A percentile compares a stretch with the other conserved stretches of the same genome.
Evolutionary conservation across 2,888 invertebrate species (phyloP).

Genomic region (Ariolimax columbianus): DNA sequence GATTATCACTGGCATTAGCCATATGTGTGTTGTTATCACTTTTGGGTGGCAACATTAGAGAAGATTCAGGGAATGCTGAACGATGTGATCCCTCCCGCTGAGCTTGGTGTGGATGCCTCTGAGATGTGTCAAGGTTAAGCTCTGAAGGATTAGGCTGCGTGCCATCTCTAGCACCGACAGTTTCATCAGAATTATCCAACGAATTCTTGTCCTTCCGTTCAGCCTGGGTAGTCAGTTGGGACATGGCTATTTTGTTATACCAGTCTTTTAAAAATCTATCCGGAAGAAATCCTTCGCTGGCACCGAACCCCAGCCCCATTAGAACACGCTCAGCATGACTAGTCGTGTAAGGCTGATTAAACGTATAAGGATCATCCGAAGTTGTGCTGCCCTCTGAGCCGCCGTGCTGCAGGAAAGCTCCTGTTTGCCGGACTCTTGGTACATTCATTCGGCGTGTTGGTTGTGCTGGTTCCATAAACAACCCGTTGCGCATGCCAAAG

Average conservation of each 20-base stretch:
- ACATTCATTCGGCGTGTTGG: neutral
- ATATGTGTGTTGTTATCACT: slow-evolving; percentile 19
- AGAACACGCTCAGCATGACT: slow-evolving; percentile 65
- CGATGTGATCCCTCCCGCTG: neutral
- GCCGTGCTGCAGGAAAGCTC: neutral
- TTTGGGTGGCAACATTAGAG: neutral
- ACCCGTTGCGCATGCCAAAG: slow-evolving; percentile 15
- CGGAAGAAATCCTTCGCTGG: slow-evolving; percentile 68
- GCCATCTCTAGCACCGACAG: neutral
- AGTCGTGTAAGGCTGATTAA: slow-evolving; percentile 40
- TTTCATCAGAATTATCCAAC: neutral
- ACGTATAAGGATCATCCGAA: slow-evolving; percentile 35
- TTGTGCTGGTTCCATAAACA: neutral
- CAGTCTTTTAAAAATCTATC: slow-evolving; percentile 73
- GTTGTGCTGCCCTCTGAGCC: slow-evolving; percentile 40
- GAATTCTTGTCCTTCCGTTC: neutral
- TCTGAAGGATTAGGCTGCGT: neutral
- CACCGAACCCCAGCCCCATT: slow-evolving; percentile 69
- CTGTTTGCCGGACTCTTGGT: neutral
- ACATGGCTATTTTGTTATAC: slow-evolving; percentile 67
- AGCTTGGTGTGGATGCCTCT: neutral
- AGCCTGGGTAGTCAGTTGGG: slow-evolving; percentile 35
- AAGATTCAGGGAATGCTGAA: slow-evolving; percentile 17
- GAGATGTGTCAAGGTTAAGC: neutral
- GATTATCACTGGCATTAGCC: slow-evolving; percentile 47